A percentile compares a stretch with the other conserved stretches of the same genome.
Conservation (phyloP, 2,797 vertebrate genomes). For the Enoplosus armatus region DNA sequence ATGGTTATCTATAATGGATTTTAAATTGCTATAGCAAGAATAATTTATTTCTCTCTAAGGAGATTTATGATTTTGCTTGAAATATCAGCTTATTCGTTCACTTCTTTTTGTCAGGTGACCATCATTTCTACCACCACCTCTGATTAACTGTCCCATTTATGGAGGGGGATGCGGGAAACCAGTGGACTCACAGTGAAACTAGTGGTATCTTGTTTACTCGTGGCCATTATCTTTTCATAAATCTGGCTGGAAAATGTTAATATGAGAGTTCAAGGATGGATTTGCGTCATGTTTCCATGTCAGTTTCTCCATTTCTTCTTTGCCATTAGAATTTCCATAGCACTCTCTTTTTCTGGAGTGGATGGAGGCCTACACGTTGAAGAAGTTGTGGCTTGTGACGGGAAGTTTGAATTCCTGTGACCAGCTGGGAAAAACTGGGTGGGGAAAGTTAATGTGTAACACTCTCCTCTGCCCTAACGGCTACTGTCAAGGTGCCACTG, state of each 20-base stretch:
- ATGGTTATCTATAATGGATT: neutral
- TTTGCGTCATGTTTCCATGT: slow-evolving; percentile 75
- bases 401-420: slow-evolving; percentile 58
- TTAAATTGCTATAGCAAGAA: neutral
- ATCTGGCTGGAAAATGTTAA: slow-evolving; percentile 37
- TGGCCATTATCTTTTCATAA: slow-evolving; percentile 29
- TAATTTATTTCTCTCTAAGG: neutral
- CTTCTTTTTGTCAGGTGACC: slow-evolving; percentile 6
- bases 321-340: slow-evolving; percentile 41
- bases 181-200: slow-evolving; percentile 50
- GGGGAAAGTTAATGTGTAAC: slow-evolving; percentile 78
- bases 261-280: slow-evolving; percentile 32
- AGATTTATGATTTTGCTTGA: slow-evolving; percentile 7
- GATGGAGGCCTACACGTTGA: slow-evolving; percentile 36
- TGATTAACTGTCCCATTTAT: slow-evolving; percentile 13
- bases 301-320: slow-evolving; percentile 56
- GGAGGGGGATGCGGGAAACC: slow-evolving; percentile 19
- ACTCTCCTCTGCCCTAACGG: slow-evolving; percentile 39
- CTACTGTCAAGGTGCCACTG: slow-evolving; percentile 54
- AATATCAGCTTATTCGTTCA: slow-evolving; percentile 27
- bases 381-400: slow-evolving; percentile 46
- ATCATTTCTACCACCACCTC: neutral
- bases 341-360: slow-evolving; percentile 30
- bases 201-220: slow-evolving; percentile 5
- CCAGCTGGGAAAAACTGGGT: slow-evolving; percentile 62